Evolutionary conservation across 1,140 invertebrate genomes (phyloP), one percentile per base, ranked within the genome.

Genomic region (Hylaeus volcanicus): DNA sequence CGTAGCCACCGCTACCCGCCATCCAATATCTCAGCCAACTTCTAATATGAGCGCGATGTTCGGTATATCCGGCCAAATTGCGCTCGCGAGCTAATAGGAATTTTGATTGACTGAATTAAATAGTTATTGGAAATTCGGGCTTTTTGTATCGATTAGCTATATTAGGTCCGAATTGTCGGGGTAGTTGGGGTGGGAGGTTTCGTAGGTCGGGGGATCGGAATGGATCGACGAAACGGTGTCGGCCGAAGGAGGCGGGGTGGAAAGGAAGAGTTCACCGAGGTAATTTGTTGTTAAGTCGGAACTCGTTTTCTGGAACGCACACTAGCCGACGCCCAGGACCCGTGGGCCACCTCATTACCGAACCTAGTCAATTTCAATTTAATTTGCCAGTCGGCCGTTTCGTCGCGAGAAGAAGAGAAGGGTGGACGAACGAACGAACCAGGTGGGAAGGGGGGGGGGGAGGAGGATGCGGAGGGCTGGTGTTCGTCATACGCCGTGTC

Each of bases 21-120:
- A 86, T 87, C 86, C 89, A 89, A 91, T 91, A 91, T 90, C 91
- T 89, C 83, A 82, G 90, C 82, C 84, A 90, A 90, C 87, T 92
- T 91, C 89, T 92, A 91, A 92, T 92, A 92, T 87, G 85, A 75
- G 78, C 85, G 75, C 89, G 85, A 89, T 90, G 89, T 89, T 89
- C 89, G 85, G 85, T 91, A 88, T 89, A 92, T 87, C 88, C 86
- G 86, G 83, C 88, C 72, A 92, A 93, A 93, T 92, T 92, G 91
- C 88, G 88, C 89, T 90, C 83, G 89, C 83, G 81, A 89, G 89
- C 90, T 93, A 92, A 93, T 93, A 92, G 91, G 90, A 91, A 92
- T 92, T 93, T 93, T 92, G 92, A 93, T 93, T 92, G 92, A 93
- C 92, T 90, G 91, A 93, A 93, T 93, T 92, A 93, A 93, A 93